Evolutionary conservation across 2,888 invertebrate genomes (phyloP).

Genomic region (Galeruca laticollis): DNA sequence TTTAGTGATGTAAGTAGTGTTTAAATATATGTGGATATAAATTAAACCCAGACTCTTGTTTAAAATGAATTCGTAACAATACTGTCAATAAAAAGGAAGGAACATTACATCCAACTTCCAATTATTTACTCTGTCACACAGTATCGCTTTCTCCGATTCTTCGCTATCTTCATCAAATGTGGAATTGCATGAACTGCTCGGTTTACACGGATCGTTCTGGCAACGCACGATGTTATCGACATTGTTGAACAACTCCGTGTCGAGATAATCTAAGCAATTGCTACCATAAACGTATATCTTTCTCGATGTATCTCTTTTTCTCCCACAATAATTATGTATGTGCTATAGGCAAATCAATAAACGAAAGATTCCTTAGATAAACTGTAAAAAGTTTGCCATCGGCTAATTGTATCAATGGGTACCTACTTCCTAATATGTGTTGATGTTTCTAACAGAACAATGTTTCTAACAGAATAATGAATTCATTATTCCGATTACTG

Average conservation of each 20-base stretch:
- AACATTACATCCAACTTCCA: background rate
- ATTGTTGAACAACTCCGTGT: slow-evolving; percentile 45
- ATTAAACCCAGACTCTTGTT: background rate
- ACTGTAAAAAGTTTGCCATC: slow-evolving; percentile 12
- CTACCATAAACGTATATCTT: slow-evolving; percentile 48
- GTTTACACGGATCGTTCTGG: slow-evolving; percentile 34
- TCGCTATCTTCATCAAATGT: slow-evolving; percentile 32
- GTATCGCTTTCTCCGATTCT: slow-evolving; percentile 29
- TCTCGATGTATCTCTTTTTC: slow-evolving; percentile 45
- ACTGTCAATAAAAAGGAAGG: background rate
- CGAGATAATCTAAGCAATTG: slow-evolving; percentile 45
- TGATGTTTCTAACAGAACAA: too few species aligned
- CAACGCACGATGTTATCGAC: slow-evolving; percentile 45
- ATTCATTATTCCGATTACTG: too few species aligned
- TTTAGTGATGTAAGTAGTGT: too few species aligned
- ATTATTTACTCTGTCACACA: slow-evolving; percentile 14
- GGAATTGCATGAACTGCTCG: slow-evolving; percentile 36
- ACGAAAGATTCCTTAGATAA: slow-evolving; percentile 20
- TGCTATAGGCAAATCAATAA: slow-evolving; percentile 34
- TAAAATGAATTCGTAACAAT: background rate
- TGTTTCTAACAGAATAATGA: too few species aligned
- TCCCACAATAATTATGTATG: slow-evolving; percentile 34
- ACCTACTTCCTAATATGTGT: background rate
- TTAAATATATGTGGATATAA: background rate
- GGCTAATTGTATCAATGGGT: slow-evolving; percentile 9